phyloP scores from a whole-genome alignment of 2,113 vertebrate genomes.

The Xyliphius kryptos region DNA sequence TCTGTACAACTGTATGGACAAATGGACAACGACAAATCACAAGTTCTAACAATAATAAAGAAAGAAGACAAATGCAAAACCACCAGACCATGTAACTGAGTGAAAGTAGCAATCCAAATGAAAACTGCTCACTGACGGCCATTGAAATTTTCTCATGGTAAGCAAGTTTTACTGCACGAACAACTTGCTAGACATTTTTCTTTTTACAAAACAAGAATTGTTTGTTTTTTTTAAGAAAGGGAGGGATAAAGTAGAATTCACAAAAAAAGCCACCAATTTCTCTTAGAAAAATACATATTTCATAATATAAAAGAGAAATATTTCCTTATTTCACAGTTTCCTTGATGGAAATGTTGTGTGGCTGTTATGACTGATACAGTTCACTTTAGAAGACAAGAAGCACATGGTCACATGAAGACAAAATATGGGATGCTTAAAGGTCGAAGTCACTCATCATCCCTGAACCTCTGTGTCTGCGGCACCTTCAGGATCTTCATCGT shows the following conservation, averaged over 20 bases:
- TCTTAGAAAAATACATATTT: constrained; percentile 48
- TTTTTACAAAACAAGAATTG: not conserved
- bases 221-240: not conserved
- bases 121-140: constrained; percentile 3
- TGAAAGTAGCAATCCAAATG: too few species aligned
- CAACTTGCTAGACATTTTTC: not conserved
- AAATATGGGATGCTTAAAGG: constrained; percentile 4
- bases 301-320: constrained; percentile 32
- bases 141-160: constrained; percentile 26
- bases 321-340: constrained; percentile 6
- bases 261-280: constrained; percentile 19
- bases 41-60: constrained; percentile 41
- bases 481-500: constrained; percentile 94
- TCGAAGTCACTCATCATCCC: constrained; percentile 36
- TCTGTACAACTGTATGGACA: constrained; percentile 51
- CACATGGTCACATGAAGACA: constrained; percentile 21
- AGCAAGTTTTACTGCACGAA: not conserved
- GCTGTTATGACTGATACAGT: constrained; percentile 17
- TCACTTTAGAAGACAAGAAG: constrained; percentile 10
- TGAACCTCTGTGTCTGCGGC: constrained; percentile 89
- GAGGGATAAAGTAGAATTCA: constrained; percentile 6
- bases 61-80: constrained; percentile 32
- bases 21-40: constrained; percentile 45
- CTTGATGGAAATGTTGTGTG: constrained; percentile 16
- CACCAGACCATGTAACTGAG: not conserved